These are phyloP conservation scores for Rallus limicola DNA, from an alignment of 2,113 vertebrate species.

Conservation along the genomic window DNA sequence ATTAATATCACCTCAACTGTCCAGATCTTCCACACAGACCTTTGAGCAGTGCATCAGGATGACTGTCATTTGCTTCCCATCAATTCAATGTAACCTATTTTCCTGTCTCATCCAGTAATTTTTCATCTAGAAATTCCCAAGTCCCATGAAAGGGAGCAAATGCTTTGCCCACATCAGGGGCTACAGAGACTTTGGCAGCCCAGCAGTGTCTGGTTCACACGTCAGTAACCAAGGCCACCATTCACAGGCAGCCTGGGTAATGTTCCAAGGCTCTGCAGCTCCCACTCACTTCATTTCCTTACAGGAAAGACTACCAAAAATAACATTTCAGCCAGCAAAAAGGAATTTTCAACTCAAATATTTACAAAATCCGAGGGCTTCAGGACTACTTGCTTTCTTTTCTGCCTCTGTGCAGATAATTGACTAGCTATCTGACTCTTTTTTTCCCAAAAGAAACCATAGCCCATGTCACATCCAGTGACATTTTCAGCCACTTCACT, in stretches of 20 bases:
- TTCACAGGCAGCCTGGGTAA: not conserved
- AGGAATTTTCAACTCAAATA: not conserved
- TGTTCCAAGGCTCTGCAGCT: not conserved
- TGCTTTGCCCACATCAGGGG: not conserved
- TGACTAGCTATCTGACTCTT: not conserved
- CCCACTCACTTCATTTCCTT: not conserved
- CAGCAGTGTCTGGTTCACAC: accelerated
- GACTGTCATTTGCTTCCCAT: not conserved
- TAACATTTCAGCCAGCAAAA: not conserved
- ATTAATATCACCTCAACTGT: not conserved
- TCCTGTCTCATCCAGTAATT: not conserved
- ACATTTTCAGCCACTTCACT: not conserved
- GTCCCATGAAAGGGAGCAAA: not conserved
- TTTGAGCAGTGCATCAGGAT: not conserved
- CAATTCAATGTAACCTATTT: not conserved
- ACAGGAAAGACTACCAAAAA: constrained; percentile 5
- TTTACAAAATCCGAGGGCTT: not conserved
- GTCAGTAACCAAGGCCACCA: not conserved
- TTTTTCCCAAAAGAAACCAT: not conserved
- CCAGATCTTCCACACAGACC: not conserved
- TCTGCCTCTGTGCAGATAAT: not conserved
- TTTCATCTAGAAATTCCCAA: not conserved
- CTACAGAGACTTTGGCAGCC: not conserved
- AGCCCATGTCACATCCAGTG: not conserved
- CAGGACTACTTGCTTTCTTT: not conserved